Base-by-base conservation (phyloP, 2,113 vertebrate genomes). In the Erythrocebus patas region DNA sequence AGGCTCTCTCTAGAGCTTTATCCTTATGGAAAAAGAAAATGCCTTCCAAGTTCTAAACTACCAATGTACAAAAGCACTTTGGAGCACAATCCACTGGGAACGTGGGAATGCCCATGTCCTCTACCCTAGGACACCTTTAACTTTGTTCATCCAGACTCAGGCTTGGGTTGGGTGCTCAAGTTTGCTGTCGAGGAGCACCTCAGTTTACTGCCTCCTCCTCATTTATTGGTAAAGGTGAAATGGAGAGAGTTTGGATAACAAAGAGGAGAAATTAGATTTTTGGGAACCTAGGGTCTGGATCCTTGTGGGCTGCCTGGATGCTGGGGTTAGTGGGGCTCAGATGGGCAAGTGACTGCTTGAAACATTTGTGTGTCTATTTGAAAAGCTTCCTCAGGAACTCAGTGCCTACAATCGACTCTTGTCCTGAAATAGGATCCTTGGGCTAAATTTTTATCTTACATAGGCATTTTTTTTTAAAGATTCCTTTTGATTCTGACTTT, bases 401-500 rank as follows among this genome's bases (percentile, higher is more conserved):
- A 55, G 0, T 27, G 73, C 30, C 45, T 84, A 2, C 22, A 55
- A 4, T 20, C 32, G 38, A 81, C 80, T 93, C 59, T 78, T 86
- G 14, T 84, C n/a, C 57, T 80, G 78, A 84, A 94, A 61, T 16
- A 90, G 40, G 86, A 59, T 84, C 52, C 61, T 85, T 52, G n/a
- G 9, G 14, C 30, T 95, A n/a, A 59, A 64, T 80, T 97, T 95
- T 93, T 61, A 68, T 83, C 40, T 50, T 61, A 45, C 3, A 11
- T 43, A 40, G 61, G 7, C 20, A 3, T 93, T 25, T 73, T 11
- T 22, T 83, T 40, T 23, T 70, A 89, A 87, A 91, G 50, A 45
- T n/a, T 88, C 45, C 68, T 93, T 97, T 97, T 89, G 61, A 91
- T 87, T 91, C 79, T 64, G 48, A 92, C 48, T 97, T 96, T 82